Evolutionary conservation across 2,113 vertebrate species (phyloP).

Genomic region (Stigmatopora argus): DNA sequence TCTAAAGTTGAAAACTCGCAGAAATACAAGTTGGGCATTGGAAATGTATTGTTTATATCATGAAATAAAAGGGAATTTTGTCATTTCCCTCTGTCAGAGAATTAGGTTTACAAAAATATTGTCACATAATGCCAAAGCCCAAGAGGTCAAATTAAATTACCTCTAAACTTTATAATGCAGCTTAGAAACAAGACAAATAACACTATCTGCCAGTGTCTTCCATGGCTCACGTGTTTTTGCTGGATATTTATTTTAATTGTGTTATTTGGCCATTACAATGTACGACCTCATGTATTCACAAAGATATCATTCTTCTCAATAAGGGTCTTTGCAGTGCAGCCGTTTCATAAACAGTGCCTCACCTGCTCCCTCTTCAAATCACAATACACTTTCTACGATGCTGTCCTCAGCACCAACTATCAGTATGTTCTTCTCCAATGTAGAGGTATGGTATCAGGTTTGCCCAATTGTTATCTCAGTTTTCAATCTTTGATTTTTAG

Average conservation of each 20-base stretch:
- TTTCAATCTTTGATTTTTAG: background rate
- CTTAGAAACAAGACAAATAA: background rate
- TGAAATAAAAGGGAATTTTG: too few species aligned
- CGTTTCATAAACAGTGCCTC: constrained; percentile 56
- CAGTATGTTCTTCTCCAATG: constrained; percentile 63
- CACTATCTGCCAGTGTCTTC: background rate
- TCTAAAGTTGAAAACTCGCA: too few species aligned
- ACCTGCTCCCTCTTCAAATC: constrained; percentile 59
- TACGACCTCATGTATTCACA: background rate
- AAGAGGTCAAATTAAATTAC: too few species aligned
- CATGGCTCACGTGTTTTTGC: background rate
- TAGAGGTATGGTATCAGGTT: constrained; percentile 44
- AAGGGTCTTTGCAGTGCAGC: constrained; percentile 57
- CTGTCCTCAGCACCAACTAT: constrained; percentile 38
- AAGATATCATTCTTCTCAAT: background rate
- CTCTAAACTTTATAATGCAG: too few species aligned
- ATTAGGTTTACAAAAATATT: too few species aligned
- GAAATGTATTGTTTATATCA: too few species aligned
- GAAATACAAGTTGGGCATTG: too few species aligned
- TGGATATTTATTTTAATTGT: background rate
- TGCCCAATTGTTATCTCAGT: background rate
- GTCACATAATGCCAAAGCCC: too few species aligned
- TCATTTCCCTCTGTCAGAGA: too few species aligned
- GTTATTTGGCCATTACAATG: background rate
- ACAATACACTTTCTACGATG: constrained; percentile 55